phyloP scores from a whole-genome alignment of 2,888 invertebrate genomes.

The Hypercompe scribonia region DNA sequence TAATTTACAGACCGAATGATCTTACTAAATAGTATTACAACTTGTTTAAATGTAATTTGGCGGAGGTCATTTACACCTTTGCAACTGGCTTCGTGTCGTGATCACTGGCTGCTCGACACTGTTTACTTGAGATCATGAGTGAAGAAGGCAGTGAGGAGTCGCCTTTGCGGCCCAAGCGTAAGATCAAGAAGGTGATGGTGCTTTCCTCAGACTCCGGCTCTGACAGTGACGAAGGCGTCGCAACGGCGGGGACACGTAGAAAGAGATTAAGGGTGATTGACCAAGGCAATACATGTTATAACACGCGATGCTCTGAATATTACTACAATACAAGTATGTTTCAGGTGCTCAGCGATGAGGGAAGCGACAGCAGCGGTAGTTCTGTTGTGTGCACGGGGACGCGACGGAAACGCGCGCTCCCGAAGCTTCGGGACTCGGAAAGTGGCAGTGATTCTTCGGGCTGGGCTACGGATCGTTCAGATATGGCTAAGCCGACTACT shows the following conservation, averaged over 20 bases:
- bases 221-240: slow-evolving; percentile 81
- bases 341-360: slow-evolving; percentile 86
- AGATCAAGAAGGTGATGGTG: slow-evolving; percentile 72
- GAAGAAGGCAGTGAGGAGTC: slow-evolving; percentile 76
- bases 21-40: slow-evolving; percentile 55
- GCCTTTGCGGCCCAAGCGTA: slow-evolving; percentile 71
- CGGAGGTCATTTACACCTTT: slow-evolving; percentile 82
- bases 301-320: slow-evolving; percentile 9
- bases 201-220: slow-evolving; percentile 73
- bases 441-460: slow-evolving; percentile 73
- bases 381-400: slow-evolving; percentile 63
- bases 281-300: slow-evolving; percentile 23
- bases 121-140: slow-evolving; percentile 72
- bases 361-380: slow-evolving; percentile 75
- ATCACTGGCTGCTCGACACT: slow-evolving; percentile 62
- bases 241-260: slow-evolving; percentile 72
- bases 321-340: slow-evolving; percentile 43
- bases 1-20: slow-evolving; percentile 66
- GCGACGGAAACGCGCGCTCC: slow-evolving; percentile 71
- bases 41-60: slow-evolving; percentile 60
- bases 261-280: slow-evolving; percentile 80
- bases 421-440: slow-evolving; percentile 72
- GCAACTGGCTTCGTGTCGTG: slow-evolving; percentile 78
- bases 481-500: slow-evolving; percentile 38
- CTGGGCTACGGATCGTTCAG: slow-evolving; percentile 64